phyloP scores from a whole-genome alignment of 2,797 vertebrate species.

The Fistularia commersonii region DNA sequence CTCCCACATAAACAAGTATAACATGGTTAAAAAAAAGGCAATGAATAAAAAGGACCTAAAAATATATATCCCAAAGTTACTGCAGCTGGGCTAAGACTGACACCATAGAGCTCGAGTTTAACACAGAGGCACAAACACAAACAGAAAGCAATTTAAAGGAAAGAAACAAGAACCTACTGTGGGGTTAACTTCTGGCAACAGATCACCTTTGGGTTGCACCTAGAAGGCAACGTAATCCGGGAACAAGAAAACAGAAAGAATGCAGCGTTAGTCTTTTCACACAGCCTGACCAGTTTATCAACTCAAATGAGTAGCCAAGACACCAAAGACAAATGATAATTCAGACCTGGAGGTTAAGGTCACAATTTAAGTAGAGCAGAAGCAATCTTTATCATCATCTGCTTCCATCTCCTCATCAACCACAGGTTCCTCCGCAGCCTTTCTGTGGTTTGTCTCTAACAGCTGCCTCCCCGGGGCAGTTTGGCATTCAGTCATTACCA shows the following conservation, averaged over 20 bases:
- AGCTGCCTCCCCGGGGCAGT: conserved; percentile 52
- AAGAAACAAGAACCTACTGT: conserved; percentile 43
- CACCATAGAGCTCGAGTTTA: not conserved
- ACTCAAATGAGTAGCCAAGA: too few species aligned
- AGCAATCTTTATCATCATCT: conserved; percentile 42
- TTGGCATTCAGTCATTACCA: conserved; percentile 66
- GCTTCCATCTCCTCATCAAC: conserved; percentile 43
- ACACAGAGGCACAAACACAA: conserved; percentile 6
- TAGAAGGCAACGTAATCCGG: conserved; percentile 27
- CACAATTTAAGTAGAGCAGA: conserved; percentile 19
- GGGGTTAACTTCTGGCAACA: conserved; percentile 82
- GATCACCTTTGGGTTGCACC: conserved; percentile 86
- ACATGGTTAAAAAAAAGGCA: too few species aligned
- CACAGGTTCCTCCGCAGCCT: conserved; percentile 18
- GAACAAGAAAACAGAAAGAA: not conserved
- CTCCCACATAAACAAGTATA: too few species aligned
- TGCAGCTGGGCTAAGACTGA: too few species aligned
- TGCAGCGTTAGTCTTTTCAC: too few species aligned
- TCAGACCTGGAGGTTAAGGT: not conserved
- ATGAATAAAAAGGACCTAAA: too few species aligned
- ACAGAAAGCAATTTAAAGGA: conserved; percentile 11
- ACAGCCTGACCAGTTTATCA: too few species aligned
- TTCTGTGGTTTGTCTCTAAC: conserved; percentile 62
- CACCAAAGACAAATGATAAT: not conserved
- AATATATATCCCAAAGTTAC: too few species aligned